Conservation (phyloP, 2,888 invertebrate species). For the Heliconius ismenius region DNA sequence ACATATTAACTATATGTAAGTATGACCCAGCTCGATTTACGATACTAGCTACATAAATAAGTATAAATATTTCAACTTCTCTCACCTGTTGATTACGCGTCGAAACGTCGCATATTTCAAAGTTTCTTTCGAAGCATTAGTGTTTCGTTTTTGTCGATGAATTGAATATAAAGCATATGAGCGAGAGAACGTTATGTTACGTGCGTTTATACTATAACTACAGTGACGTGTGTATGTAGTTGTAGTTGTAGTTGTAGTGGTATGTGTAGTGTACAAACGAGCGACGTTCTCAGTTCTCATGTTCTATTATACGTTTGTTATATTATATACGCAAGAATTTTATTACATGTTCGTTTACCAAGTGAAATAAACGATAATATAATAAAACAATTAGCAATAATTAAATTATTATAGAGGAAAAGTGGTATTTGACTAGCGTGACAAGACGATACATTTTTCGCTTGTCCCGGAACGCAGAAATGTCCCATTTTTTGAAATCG, state of each 20-base stretch:
- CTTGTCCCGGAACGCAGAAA: no score
- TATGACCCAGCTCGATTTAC: slow-evolving; percentile 78
- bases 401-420: slow-evolving; percentile 5
- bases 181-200: slow-evolving; percentile 48
- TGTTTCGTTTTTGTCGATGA: slow-evolving; percentile 50
- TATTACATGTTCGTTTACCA: slow-evolving; percentile 42
- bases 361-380: not conserved
- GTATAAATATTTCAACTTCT: slow-evolving; percentile 44
- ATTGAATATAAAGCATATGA: slow-evolving; percentile 51
- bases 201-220: slow-evolving; percentile 38
- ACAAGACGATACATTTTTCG: no score
- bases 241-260: slow-evolving; percentile 22
- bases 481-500: no score
- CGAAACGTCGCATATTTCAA: slow-evolving; percentile 31
- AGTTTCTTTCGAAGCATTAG: slow-evolving; percentile 45
- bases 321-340: slow-evolving; percentile 46
- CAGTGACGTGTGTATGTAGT: slow-evolving; percentile 38
- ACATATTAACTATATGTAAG: slow-evolving; percentile 80
- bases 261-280: slow-evolving; percentile 47
- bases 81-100: slow-evolving; percentile 57
- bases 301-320: slow-evolving; percentile 44
- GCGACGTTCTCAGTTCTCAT: slow-evolving; percentile 45
- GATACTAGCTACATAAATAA: slow-evolving; percentile 58
- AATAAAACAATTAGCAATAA: not conserved
- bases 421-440: not conserved